Conservation (phyloP, 2,888 invertebrate genomes). For the Stenichneumon culpator region DNA sequence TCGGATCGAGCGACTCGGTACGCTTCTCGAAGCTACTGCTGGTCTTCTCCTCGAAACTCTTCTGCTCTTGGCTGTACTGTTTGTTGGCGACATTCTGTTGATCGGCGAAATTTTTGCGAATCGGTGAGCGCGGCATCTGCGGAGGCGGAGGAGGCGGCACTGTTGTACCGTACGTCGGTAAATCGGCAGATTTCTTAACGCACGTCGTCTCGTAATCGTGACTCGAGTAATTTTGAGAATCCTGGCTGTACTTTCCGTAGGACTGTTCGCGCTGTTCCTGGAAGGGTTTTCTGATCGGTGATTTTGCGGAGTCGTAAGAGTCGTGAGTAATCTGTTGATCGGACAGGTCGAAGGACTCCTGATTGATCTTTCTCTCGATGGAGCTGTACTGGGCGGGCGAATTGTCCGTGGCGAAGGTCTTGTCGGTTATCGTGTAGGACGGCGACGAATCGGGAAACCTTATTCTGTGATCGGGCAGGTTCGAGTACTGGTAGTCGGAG, state of each 20-base stretch:
- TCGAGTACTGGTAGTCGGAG: constrained; percentile 51
- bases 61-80: constrained; percentile 52
- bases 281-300: constrained; percentile 68
- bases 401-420: constrained; percentile 70
- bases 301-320: constrained; percentile 65
- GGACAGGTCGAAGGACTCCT: constrained; percentile 71
- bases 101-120: constrained; percentile 49
- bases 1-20: constrained; percentile 70
- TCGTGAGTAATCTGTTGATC: constrained; percentile 46
- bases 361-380: constrained; percentile 80
- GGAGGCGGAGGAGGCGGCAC: constrained; percentile 54
- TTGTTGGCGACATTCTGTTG: constrained; percentile 7
- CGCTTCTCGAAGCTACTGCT: constrained; percentile 66
- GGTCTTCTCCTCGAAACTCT: constrained; percentile 45
- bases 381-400: constrained; percentile 79
- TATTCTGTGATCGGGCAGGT: constrained; percentile 22
- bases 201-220: constrained; percentile 66
- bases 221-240: constrained; percentile 66
- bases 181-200: constrained; percentile 38
- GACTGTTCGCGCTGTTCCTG: constrained; percentile 70
- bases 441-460: constrained; percentile 45
- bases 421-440: constrained; percentile 71
- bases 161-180: constrained; percentile 1
- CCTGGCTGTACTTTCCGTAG: constrained; percentile 68
- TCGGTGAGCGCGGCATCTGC: constrained; percentile 61